Evolutionary conservation across 2,888 invertebrate genomes (phyloP).

Genomic region (Netelia inedita): DNA sequence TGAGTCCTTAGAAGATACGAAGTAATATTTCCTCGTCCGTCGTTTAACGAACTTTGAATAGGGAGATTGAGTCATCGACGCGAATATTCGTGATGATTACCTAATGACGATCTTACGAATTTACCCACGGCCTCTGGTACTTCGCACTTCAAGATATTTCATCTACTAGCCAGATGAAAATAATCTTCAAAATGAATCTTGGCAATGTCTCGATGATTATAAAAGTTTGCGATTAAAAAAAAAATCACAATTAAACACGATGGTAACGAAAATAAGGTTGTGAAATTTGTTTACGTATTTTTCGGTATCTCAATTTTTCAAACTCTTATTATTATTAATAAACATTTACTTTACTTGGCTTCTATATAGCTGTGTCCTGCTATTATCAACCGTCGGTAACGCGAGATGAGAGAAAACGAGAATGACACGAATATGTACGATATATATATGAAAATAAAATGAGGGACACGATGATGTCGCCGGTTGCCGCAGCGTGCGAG

Average conservation of each 20-base stretch:
- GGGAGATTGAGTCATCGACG: slow-evolving; percentile 31
- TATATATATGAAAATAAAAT: slow-evolving; percentile 31
- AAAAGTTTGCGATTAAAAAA: no score
- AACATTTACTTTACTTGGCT: no score
- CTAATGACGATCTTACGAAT: slow-evolving; percentile 9
- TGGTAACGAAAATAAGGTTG: no score
- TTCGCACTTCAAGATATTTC: slow-evolving; percentile 11
- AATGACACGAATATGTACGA: slow-evolving; percentile 28
- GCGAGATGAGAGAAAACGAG: slow-evolving; percentile 32
- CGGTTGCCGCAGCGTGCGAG: neutral
- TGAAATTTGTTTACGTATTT: no score
- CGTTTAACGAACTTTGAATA: slow-evolving; percentile 22
- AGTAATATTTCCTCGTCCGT: slow-evolving; percentile 12
- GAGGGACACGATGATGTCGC: slow-evolving; percentile 1
- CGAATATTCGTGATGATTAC: slow-evolving; percentile 21
- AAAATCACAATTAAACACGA: no score
- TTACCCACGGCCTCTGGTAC: neutral
- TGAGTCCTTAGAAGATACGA: slow-evolving; percentile 13
- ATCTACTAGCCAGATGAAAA: neutral
- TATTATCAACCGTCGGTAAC: slow-evolving; percentile 26
- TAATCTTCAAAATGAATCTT: neutral
- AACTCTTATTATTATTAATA: no score
- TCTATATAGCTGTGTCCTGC: neutral
- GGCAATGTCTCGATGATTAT: no score
- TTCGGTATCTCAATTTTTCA: no score